A percentile compares a stretch with the other conserved stretches of the same genome.
phyloP scores from a whole-genome alignment of 2,113 vertebrate genomes.

The Polypterus bichir region DNA sequence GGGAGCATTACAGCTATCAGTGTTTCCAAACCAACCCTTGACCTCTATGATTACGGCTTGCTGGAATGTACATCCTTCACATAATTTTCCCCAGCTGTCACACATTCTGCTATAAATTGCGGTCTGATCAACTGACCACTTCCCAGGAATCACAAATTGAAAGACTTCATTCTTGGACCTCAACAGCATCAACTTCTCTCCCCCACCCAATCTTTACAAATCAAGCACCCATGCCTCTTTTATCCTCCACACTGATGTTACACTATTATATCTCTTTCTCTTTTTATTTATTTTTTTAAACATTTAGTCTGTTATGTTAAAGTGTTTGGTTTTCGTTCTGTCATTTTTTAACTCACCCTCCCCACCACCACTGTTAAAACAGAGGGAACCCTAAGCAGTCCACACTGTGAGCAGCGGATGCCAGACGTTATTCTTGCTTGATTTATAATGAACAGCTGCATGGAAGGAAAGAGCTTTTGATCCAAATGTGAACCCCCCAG shows the following conservation, averaged over 20 bases:
- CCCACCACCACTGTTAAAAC: no score
- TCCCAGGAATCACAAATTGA: slow-evolving; percentile 20
- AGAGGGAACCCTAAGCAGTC: no score
- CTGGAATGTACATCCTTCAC: slow-evolving; percentile 51
- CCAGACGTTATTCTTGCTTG: slow-evolving; percentile 11
- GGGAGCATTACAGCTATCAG: slow-evolving; percentile 11
- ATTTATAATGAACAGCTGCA: slow-evolving; percentile 34
- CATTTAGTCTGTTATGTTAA: no score
- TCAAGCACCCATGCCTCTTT: neutral
- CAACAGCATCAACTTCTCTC: neutral
- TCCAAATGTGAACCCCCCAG: slow-evolving; percentile 9
- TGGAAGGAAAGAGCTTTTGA: slow-evolving; percentile 25
- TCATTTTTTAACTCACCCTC: no score
- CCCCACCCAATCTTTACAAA: neutral
- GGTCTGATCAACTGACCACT: slow-evolving; percentile 37
- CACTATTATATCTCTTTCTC: slow-evolving; percentile 3
- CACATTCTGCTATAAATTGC: slow-evolving; percentile 35
- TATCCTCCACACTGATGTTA: slow-evolving; percentile 6
- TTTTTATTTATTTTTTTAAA: no score
- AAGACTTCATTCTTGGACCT: neutral
- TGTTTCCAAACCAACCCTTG: slow-evolving; percentile 16
- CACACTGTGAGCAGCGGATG: slow-evolving; percentile 19
- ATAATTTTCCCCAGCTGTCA: slow-evolving; percentile 46
- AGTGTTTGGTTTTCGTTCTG: no score
- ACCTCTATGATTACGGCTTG: slow-evolving; percentile 32